These are phyloP conservation scores for Flabesymbios commensalis DNA, from an alignment of 2,888 invertebrate species.

Conservation along the genomic window DNA sequence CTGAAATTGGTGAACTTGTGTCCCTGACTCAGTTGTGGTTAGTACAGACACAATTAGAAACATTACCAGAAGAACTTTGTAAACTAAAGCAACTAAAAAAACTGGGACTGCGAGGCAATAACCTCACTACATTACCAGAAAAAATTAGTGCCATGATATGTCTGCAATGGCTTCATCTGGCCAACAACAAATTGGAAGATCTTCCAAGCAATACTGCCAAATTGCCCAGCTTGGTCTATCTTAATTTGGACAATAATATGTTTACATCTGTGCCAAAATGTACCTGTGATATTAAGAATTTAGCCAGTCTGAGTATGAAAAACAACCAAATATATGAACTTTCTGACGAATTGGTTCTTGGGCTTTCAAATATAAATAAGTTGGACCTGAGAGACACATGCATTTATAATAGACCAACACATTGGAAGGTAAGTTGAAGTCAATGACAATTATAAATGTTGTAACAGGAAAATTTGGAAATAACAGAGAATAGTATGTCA, in stretches of 20 bases:
- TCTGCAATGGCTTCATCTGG: conserved; percentile 53
- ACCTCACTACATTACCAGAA: conserved; percentile 42
- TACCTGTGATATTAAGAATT: conserved; percentile 38
- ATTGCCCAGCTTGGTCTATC: conserved; percentile 42
- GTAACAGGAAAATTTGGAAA: too few species aligned
- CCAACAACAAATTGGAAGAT: conserved; percentile 46
- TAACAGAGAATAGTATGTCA: too few species aligned
- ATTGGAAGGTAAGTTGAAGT: conserved; percentile 9
- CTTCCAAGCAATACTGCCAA: conserved; percentile 42
- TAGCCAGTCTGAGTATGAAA: conserved; percentile 44
- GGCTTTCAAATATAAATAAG: conserved; percentile 45
- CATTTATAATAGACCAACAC: conserved; percentile 45
- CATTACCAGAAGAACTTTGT: conserved; percentile 47
- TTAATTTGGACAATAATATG: conserved; percentile 50
- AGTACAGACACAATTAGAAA: conserved; percentile 45
- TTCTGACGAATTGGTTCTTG: conserved; percentile 49
- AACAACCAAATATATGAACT: conserved; percentile 43
- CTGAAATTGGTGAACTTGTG: conserved; percentile 46
- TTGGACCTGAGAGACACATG: conserved; percentile 55
- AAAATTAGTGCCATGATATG: conserved; percentile 40
- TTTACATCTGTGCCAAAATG: conserved; percentile 46
- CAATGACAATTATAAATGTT: too few species aligned
- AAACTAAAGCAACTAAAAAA: conserved; percentile 42
- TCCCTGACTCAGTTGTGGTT: conserved; percentile 51
- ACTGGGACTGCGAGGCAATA: conserved; percentile 47